These are phyloP conservation scores for Agapornis roseicollis DNA, from an alignment of 2,113 vertebrate genomes.

Conservation along the genomic window DNA sequence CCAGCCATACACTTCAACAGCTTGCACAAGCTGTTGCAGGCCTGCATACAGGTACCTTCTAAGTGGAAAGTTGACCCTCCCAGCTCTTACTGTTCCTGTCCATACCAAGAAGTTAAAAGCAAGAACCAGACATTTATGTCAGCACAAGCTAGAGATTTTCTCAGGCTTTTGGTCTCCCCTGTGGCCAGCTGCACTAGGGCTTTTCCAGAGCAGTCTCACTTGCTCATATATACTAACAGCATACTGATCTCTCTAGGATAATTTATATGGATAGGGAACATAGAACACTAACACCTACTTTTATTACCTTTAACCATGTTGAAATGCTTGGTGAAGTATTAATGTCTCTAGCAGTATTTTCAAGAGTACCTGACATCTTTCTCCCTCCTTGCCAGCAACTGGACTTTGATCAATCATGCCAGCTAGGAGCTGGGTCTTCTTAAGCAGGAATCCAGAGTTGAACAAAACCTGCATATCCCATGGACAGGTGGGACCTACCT, in stretches of 20 bases:
- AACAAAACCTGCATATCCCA: background rate
- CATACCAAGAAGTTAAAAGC: background rate
- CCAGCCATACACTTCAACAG: background rate
- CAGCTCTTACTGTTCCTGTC: background rate
- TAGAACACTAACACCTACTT: background rate
- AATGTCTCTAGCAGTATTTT: background rate
- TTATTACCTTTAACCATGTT: background rate
- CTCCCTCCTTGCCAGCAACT: background rate
- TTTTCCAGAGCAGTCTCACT: background rate
- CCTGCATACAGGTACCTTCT: background rate
- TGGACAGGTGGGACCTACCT: background rate
- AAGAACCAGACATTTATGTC: background rate
- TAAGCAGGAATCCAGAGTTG: background rate
- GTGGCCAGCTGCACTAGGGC: background rate
- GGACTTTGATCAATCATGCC: fast-evolving
- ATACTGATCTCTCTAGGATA: background rate
- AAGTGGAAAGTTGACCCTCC: background rate
- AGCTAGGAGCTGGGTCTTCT: background rate
- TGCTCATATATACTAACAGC: background rate
- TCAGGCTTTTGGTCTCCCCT: background rate
- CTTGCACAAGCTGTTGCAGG: background rate
- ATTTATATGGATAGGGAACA: background rate
- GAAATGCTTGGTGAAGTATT: background rate
- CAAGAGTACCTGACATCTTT: background rate
- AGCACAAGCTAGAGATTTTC: background rate